Base-by-base conservation (phyloP, 2,888 invertebrate species). In the Calameuta filiformis region DNA sequence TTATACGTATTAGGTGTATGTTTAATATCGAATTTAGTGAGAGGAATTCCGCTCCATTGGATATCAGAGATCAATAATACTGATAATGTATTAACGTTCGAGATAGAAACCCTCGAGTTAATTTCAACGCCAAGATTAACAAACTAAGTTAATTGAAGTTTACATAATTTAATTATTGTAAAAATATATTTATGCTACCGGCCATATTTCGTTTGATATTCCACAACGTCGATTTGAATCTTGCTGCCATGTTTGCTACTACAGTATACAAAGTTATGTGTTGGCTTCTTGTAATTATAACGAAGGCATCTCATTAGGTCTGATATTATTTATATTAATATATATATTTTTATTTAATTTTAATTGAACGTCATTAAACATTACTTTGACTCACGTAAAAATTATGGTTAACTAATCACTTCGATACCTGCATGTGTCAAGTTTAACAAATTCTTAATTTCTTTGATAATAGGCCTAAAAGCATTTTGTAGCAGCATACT, bases 131-230 rank as follows among this genome's bases (percentile, higher is more conserved):
- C n/a, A 11, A 30, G 37, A 74, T 74, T 56, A 69, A 77, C 12
- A 40, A 75, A 77, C 30, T 75, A 75, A 77, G 75, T 75, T 69
- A 77, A 56, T 75, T 77, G 69, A 56, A 77, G 75, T 69, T 77
- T 69, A 77, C 56, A 75, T 69, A 75, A 75, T 69, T 77, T 71
- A 35, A 75, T 75, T 75, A 77, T 75, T 75, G 12, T 30, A 71
- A 77, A 75, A 77, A 69, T 69, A n/a, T 40, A 68, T 74, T 37
- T 40, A 40, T 40, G 12, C 77, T 69, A 75, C 56, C 75, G 69
- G 75, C 75, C 12, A 40, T 77, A 77, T 77, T 37, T 75, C 37
- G 75, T 77, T 77, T 69, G 77, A 75, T 37, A 77, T 75, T 75
- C n/a, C 69, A 40, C n/a, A 30, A 33, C 30, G 31, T 23, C 6